Evolutionary conservation across 2,113 vertebrate species (phyloP), one percentile per base, ranked within the genome.

Genomic region (Megalops atlanticus): DNA sequence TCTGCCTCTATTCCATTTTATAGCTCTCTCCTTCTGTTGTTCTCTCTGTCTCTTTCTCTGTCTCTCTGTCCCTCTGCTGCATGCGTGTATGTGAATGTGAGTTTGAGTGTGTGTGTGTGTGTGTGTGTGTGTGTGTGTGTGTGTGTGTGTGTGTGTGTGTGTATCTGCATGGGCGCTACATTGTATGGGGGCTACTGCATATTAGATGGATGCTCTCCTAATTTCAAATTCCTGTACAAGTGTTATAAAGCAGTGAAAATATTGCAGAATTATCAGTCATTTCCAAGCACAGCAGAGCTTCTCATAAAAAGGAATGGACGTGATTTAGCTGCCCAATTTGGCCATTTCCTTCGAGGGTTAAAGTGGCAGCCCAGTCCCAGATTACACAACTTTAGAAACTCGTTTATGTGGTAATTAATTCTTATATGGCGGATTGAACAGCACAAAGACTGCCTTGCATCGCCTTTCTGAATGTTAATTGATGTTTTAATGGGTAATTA

Each of bases 401-500:
- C 15, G 38, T 72, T 72, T 72, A 24, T 69, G 24, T n/a, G 31
- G 31, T 54, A 71, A 73, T 38, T 45, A 39, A 40, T 49, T 72
- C 72, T 45, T 41, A 21, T 73, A n/a, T 68, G 27, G 1, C 21
- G 76, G 47, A 78, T 78, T 64, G 33, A 58, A 24, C 76, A 35
- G 70, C 70, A 38, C 33, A 72, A 36, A 78, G 33, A 47, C 35
- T 40, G 47, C 45, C 54, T 35, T 70, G 74, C 71, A 38, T 87
- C 85, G 87, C 83, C 41, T 76, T 78, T 88, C 86, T 86, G 91
- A 90, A 92, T 92, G 85, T 90, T 92, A 92, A 93, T 91, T 88
- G 85, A 84, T 79, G 83, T 88, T 88, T 89, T 89, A 89, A 85
- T 89, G 88, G 87, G 84, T 92, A 92, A 93, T 92, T 92, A 89